A percentile compares a stretch with the other conserved stretches of the same genome.
These are phyloP conservation scores for Conistra vaccinii DNA, from an alignment of 2,888 invertebrate species.

Conservation along the genomic window DNA sequence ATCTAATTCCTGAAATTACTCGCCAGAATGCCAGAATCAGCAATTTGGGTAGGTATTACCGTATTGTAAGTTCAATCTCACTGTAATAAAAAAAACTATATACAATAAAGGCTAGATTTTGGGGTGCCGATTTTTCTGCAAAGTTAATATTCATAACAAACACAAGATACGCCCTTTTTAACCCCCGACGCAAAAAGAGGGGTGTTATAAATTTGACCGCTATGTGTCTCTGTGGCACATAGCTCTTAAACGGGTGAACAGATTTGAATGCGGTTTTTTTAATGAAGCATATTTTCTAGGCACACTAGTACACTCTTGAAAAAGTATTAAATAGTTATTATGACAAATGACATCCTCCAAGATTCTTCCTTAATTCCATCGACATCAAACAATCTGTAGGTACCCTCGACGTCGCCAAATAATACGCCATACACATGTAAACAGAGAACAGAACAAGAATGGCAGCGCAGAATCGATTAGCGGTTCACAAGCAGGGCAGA, in stretches of 20 bases:
- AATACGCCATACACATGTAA: slow-evolving; percentile 9
- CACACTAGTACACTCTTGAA: no score
- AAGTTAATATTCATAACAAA: no score
- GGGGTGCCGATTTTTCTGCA: background rate
- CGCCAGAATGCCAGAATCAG: background rate
- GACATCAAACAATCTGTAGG: background rate
- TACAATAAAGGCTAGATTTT: background rate
- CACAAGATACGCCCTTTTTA: no score
- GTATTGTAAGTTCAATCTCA: background rate
- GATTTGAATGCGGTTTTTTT: no score
- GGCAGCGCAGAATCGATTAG: slow-evolving; percentile 58
- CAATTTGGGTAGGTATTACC: background rate
- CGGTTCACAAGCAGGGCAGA: slow-evolving; percentile 64
- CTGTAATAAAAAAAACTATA: background rate
- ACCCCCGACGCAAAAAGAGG: no score
- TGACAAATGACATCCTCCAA: no score
- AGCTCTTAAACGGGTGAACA: no score
- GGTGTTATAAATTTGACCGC: no score
- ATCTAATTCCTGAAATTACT: no score
- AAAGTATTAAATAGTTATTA: no score
- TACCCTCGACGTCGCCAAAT: background rate
- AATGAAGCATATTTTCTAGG: no score
- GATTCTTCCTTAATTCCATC: background rate
- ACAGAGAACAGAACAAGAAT: slow-evolving; percentile 41
- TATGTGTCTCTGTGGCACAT: no score